A percentile compares a stretch with the other conserved stretches of the same genome.
These are phyloP conservation scores for Flexamia atlantica DNA, from an alignment of 2,888 invertebrate genomes.

Conservation along the genomic window DNA sequence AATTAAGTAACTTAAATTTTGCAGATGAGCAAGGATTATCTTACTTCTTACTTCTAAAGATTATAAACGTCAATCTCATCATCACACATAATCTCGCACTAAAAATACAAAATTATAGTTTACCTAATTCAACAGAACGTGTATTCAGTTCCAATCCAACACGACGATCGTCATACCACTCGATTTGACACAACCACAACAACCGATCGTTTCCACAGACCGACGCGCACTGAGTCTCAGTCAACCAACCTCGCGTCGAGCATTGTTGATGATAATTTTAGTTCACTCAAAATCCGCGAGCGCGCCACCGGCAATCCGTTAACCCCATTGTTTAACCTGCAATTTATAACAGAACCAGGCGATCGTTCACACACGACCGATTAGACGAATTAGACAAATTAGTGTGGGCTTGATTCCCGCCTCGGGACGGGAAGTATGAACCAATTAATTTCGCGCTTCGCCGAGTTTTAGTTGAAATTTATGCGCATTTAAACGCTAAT, in stretches of 20 bases:
- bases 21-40: no score
- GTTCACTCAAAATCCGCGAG: neutral
- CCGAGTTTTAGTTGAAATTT: neutral
- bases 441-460: slow-evolving; percentile 6
- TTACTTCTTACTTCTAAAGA: no score
- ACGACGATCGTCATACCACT: no score
- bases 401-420: neutral
- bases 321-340: neutral
- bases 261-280: neutral
- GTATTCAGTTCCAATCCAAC: no score
- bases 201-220: neutral
- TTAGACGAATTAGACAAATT: neutral
- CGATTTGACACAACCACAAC: neutral
- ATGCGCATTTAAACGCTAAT: neutral
- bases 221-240: neutral
- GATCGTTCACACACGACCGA: neutral
- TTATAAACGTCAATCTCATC: no score
- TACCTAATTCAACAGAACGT: no score
- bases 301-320: slow-evolving; percentile 13
- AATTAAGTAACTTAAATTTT: no score
- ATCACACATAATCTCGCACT: no score
- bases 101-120: no score
- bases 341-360: neutral
- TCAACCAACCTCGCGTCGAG: neutral
- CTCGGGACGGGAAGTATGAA: neutral